Evolutionary conservation across 2,888 invertebrate genomes (phyloP).

Genomic region (Hoplodrina blanda): DNA sequence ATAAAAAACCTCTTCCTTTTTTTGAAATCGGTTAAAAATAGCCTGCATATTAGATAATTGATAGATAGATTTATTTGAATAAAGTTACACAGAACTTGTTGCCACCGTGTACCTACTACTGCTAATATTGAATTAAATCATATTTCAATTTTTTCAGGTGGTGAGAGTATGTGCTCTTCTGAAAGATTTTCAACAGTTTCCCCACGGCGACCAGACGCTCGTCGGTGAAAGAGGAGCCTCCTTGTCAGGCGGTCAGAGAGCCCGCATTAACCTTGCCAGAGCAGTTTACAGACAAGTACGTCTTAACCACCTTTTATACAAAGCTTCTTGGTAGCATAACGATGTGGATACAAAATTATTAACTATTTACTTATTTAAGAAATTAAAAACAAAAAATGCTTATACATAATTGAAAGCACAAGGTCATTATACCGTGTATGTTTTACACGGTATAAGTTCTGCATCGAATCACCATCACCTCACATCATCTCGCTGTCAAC

Average conservation of each 20-base stretch:
- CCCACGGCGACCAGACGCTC: conserved; percentile 93
- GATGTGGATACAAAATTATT: no score
- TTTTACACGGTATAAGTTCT: no score
- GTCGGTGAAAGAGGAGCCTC: conserved; percentile 96
- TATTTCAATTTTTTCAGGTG: conserved; percentile 77
- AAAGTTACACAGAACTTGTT: neutral
- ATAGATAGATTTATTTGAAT: neutral
- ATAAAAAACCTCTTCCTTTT: no score
- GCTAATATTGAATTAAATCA: neutral
- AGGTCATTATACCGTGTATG: no score
- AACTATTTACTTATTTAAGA: no score
- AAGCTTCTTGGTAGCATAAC: neutral
- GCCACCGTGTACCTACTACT: neutral
- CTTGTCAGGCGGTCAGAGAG: conserved; percentile 95
- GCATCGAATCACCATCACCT: no score
- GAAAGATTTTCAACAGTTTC: conserved; percentile 93
- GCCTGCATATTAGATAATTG: neutral
- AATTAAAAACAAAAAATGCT: no score
- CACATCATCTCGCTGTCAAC: no score
- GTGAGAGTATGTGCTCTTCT: conserved; percentile 93
- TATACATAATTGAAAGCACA: no score
- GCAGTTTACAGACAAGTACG: conserved; percentile 92
- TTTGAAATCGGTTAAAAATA: no score
- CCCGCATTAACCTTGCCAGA: conserved; percentile 93
- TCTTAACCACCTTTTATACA: neutral